Evolutionary conservation across 1,140 invertebrate genomes (phyloP).

Genomic region (Bombus pyrosoma): DNA sequence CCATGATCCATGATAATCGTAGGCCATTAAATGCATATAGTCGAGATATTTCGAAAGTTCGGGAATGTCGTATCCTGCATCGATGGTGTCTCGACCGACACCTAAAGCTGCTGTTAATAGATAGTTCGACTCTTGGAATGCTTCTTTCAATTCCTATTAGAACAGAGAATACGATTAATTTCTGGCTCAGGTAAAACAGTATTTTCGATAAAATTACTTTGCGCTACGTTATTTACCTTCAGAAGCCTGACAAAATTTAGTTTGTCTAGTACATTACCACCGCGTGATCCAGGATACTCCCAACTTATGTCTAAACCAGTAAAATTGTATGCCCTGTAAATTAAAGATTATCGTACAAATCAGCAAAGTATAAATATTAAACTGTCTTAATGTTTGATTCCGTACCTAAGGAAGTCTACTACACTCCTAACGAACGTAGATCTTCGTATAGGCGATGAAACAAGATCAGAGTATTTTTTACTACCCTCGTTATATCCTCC

Average conservation of each 20-base stretch:
- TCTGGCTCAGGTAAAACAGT: background rate
- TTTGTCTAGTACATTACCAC: slow-evolving; percentile 88
- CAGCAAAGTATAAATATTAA: background rate
- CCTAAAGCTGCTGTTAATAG: slow-evolving; percentile 90
- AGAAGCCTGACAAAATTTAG: slow-evolving; percentile 89
- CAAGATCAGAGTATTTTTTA: slow-evolving; percentile 90
- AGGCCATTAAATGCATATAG: slow-evolving; percentile 94
- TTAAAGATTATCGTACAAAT: background rate
- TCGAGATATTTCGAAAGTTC: slow-evolving; percentile 89
- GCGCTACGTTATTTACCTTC: slow-evolving; percentile 18
- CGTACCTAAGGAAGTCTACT: slow-evolving; percentile 85
- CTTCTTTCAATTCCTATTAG: slow-evolving; percentile 85
- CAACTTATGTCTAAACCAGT: slow-evolving; percentile 92
- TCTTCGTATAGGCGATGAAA: slow-evolving; percentile 83
- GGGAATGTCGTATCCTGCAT: slow-evolving; percentile 89
- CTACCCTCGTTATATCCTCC: slow-evolving; percentile 96
- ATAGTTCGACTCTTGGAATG: slow-evolving; percentile 83
- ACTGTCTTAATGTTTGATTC: slow-evolving; percentile 7
- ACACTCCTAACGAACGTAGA: slow-evolving; percentile 86
- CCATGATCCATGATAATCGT: slow-evolving; percentile 95
- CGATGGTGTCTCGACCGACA: slow-evolving; percentile 87
- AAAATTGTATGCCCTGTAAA: slow-evolving; percentile 88
- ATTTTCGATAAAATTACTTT: background rate
- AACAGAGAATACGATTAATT: background rate
- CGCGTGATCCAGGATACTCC: slow-evolving; percentile 89